Base-by-base conservation (phyloP, 2,113 vertebrate genomes). In the Oryzias woworae region DNA sequence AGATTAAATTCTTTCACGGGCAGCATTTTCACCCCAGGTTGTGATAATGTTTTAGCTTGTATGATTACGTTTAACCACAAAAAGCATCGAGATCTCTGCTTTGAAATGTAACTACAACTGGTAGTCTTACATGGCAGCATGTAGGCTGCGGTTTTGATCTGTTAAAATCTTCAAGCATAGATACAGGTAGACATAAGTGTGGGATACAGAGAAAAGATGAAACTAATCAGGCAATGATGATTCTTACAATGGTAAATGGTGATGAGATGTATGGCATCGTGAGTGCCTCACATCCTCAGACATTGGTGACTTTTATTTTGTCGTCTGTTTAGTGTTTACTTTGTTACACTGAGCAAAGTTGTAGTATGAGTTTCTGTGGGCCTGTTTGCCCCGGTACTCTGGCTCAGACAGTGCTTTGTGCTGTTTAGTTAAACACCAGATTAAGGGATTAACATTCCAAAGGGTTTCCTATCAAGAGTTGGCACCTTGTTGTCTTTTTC, bases 381-480 rank as follows among this genome's bases (percentile, higher is more conserved):
- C 47, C 58, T 49, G 63, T 49, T 75, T 13, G 67, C n/a, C 16
- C 50, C 36, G 45, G 46, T 59, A 55, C 60, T 55, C 61, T 17
- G 49, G 54, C 69, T 45, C 62, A 66, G 55, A 44, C 66, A 59
- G 77, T 10, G 53, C 57, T 74, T 58, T 71, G 61, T 69, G 53
- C 47, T 66, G 71, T 85, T 82, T 75, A 58, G 72, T 73, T 77
- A 72, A 77, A 70, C 61, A 63, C 53, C 59, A 82, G 85, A 85
- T 89, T 84, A 80, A 83, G 78, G 58, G 81, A 80, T 89, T 83
- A 87, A 83, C 78, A 84, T 89, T 87, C 80, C 78, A 46, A 12
- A 69, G 58, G 16, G 42, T 60, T 68, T 57, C 47, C 53, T 7
- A 41, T 17, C n/a, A 14, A 2, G 24, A 58, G 46, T 65, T 47